Conservation (phyloP, 2,888 invertebrate genomes). For the Troglohyphantes excavatus region DNA sequence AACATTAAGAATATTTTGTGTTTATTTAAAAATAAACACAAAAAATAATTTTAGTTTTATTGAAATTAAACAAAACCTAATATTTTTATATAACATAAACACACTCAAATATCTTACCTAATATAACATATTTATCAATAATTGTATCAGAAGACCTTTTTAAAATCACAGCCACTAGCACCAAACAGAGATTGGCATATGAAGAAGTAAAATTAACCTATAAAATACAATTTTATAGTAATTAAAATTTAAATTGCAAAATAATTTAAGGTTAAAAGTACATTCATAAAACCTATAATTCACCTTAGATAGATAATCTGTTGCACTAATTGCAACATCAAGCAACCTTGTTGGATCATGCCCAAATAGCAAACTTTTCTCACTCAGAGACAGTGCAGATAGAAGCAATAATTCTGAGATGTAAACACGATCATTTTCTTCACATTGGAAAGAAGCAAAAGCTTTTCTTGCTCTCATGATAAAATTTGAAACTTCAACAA, state of each 20-base stretch:
- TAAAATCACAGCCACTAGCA: slow-evolving; percentile 8
- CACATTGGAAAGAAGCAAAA: slow-evolving; percentile 16
- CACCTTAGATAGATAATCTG: slow-evolving; percentile 24
- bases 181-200: slow-evolving; percentile 33
- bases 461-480: slow-evolving; percentile 27
- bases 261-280: neutral
- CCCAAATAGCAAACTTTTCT: slow-evolving; percentile 40
- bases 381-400: slow-evolving; percentile 38
- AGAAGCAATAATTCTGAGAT: slow-evolving; percentile 54
- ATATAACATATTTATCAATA: slow-evolving; percentile 22
- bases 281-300: neutral
- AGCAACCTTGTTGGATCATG: slow-evolving; percentile 31
- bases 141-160: slow-evolving; percentile 14
- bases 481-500: slow-evolving; percentile 41
- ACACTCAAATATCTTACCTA: slow-evolving; percentile 51
- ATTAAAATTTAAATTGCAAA: neutral
- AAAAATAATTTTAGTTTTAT: no score
- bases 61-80: no score
- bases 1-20: no score
- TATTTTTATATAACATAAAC: no score
- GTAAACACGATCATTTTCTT: slow-evolving; percentile 35
- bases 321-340: neutral
- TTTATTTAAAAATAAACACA: no score
- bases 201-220: slow-evolving; percentile 1
- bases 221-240: neutral